phyloP scores from a whole-genome alignment of 2,113 vertebrate genomes.

The Sigmodon hispidus region DNA sequence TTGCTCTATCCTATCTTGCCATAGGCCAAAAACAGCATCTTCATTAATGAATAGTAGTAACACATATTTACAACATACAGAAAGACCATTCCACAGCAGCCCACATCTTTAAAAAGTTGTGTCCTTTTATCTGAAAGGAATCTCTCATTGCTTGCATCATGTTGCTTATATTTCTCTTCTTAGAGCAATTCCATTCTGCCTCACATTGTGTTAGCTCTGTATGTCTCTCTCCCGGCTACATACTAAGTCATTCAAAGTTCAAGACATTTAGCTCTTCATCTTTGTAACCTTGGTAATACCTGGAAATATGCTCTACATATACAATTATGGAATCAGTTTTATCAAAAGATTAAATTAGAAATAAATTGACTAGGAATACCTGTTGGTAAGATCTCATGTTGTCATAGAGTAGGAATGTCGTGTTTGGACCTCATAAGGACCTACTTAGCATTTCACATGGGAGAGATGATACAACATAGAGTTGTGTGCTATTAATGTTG shows the following conservation, averaged over 20 bases:
- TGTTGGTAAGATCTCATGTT: neutral
- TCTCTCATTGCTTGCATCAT: neutral
- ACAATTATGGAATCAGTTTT: slow-evolving; percentile 12
- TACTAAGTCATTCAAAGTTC: neutral
- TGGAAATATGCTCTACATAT: neutral
- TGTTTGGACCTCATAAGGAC: neutral
- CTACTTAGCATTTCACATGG: neutral
- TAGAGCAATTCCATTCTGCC: neutral
- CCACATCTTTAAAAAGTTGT: neutral
- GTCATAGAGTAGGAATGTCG: neutral
- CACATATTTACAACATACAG: no score
- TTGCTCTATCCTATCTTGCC: no score
- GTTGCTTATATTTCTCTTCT: neutral
- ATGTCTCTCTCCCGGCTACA: neutral
- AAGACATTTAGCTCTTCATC: neutral
- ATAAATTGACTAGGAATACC: neutral
- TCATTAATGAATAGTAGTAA: no score
- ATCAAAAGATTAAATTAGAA: neutral
- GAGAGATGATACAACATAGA: neutral
- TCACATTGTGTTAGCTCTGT: neutral
- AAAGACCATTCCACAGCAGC: no score
- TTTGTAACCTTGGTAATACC: neutral
- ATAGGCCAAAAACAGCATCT: no score
- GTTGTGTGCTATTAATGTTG: neutral
- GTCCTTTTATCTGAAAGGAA: neutral